These are phyloP conservation scores for Alca torda DNA, from an alignment of 2,797 vertebrate species.

Conservation along the genomic window DNA sequence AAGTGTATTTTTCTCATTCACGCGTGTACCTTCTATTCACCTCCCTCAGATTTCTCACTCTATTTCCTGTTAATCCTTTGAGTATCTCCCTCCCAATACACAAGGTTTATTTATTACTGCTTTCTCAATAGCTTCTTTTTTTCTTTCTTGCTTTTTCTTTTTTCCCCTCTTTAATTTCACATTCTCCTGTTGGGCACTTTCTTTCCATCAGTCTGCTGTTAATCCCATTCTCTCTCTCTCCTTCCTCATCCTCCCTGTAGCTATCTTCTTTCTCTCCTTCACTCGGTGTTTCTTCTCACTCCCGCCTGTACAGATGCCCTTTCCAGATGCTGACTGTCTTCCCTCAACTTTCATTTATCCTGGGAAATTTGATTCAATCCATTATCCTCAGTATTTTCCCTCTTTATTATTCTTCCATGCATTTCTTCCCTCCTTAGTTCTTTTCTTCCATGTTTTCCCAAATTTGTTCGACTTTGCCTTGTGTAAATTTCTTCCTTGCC, in stretches of 20 bases:
- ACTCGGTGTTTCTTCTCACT: background rate
- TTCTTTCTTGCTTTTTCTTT: background rate
- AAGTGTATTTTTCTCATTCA: background rate
- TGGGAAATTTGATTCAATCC: background rate
- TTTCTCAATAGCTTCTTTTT: background rate
- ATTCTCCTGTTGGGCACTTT: background rate
- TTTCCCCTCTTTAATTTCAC: background rate
- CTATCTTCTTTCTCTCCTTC: background rate
- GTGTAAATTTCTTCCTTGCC: background rate
- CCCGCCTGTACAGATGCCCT: background rate
- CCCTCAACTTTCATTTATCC: background rate
- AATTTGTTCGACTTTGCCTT: background rate
- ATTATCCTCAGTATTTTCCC: background rate
- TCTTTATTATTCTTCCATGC: background rate
- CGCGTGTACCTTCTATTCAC: background rate
- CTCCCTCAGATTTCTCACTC: background rate
- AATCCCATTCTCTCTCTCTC: background rate
- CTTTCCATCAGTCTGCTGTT: background rate
- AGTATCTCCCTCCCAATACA: background rate
- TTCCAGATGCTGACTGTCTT: background rate
- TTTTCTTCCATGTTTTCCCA: background rate
- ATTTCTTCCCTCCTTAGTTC: background rate
- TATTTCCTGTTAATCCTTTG: background rate
- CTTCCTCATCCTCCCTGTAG: background rate
- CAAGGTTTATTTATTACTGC: background rate